Percentiles rank a stretch among this genome's conserved stretches.
These are phyloP conservation scores for Tinea pellionella DNA, from an alignment of 2,888 invertebrate genomes.

Conservation along the genomic window DNA sequence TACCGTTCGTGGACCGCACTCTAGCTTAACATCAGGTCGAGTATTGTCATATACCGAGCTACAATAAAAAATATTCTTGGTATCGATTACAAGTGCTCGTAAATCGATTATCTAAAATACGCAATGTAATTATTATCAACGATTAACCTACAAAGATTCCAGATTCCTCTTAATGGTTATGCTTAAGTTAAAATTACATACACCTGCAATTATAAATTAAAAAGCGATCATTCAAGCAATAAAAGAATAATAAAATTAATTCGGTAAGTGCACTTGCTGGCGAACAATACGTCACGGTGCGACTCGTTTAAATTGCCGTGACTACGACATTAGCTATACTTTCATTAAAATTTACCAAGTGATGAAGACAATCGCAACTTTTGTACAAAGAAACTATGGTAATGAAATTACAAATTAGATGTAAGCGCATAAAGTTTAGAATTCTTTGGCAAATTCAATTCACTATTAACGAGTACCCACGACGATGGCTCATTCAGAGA, in stretches of 20 bases:
- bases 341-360: not conserved
- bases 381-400: not conserved
- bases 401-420: not conserved
- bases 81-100: too few relatives aligned
- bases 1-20: too few relatives aligned
- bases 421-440: not conserved
- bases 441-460: not conserved
- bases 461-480: not conserved
- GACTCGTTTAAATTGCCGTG: not conserved
- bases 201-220: not conserved
- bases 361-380: not conserved
- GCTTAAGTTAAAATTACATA: too few relatives aligned
- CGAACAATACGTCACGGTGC: not conserved
- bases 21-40: too few relatives aligned
- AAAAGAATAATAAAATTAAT: not conserved
- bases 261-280: not conserved
- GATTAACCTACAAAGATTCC: too few relatives aligned
- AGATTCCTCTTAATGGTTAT: too few relatives aligned
- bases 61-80: too few relatives aligned
- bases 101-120: too few relatives aligned
- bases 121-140: too few relatives aligned
- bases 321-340: conserved; percentile 1
- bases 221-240: not conserved
- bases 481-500: not conserved
- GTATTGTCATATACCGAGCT: too few relatives aligned